Percentiles rank a stretch among this genome's conserved stretches.
Conservation (phyloP, 2,113 vertebrate genomes). For the Pholis gunnellus region DNA sequence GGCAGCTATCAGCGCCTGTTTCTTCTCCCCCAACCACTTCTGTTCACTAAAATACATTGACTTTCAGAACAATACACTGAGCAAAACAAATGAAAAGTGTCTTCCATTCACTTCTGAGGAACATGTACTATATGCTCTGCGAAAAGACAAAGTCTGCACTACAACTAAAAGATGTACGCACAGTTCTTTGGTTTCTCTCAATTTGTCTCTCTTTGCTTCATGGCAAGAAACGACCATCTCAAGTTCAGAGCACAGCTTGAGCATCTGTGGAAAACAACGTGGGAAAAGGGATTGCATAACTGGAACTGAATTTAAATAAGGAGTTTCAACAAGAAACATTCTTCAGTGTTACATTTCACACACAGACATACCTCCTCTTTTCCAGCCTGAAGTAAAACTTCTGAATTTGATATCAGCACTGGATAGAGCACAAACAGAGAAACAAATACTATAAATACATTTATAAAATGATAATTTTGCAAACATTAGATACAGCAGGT, state of each 20-base stretch:
- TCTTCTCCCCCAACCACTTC: conserved; percentile 82
- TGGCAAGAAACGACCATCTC: conserved; percentile 82
- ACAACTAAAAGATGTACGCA: conserved; percentile 60
- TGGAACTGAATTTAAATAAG: background rate
- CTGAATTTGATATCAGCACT: conserved; percentile 80
- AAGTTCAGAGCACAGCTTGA: conserved; percentile 79
- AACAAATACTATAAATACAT: background rate
- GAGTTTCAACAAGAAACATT: background rate
- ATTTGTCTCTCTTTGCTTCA: conserved; percentile 78
- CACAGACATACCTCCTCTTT: conserved; percentile 77
- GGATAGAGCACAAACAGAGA: conserved; percentile 6
- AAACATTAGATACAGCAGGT: background rate
- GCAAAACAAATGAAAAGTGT: background rate
- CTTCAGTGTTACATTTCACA: background rate
- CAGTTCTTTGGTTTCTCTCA: conserved; percentile 79
- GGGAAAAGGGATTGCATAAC: background rate
- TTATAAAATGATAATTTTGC: background rate
- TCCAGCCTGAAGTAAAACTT: conserved; percentile 79
- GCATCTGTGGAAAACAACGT: conserved; percentile 69
- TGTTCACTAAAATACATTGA: conserved; percentile 73
- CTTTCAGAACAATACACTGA: conserved; percentile 3
- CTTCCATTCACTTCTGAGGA: background rate
- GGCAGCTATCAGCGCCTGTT: conserved; percentile 68
- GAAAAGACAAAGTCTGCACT: background rate
- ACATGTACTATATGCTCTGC: background rate